phyloP scores from a whole-genome alignment of 2,888 invertebrate genomes.

The Salpingus planirostris region DNA sequence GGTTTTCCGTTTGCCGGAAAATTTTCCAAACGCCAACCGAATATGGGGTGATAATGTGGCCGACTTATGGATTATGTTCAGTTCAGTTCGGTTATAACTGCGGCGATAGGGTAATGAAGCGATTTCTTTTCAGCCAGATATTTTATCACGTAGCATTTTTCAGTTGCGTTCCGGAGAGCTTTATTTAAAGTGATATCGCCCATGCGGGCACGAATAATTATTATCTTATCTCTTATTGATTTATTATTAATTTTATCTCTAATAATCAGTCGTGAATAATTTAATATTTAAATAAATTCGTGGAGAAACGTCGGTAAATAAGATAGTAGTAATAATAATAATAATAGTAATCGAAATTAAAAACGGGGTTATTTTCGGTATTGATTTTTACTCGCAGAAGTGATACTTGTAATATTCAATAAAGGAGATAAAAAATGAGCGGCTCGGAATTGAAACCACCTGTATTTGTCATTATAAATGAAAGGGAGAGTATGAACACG shows the following conservation, averaged over 20 bases:
- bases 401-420: conserved; percentile 25
- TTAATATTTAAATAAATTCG: conserved; percentile 30
- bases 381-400: conserved; percentile 21
- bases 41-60: too few species aligned
- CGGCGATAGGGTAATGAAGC: too few species aligned
- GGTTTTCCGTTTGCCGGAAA: too few species aligned
- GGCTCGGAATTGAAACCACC: conserved; percentile 20
- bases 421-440: conserved; percentile 20
- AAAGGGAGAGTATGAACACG: conserved; percentile 13
- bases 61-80: too few species aligned
- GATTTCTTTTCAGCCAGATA: too few species aligned
- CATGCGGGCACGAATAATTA: too few species aligned
- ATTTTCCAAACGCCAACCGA: too few species aligned
- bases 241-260: conserved; percentile 32
- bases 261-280: conserved; percentile 28
- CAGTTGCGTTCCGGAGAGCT: too few species aligned
- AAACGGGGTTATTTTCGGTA: conserved; percentile 14
- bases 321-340: conserved; percentile 21
- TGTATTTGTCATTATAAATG: conserved; percentile 25
- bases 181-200: conserved; percentile 15
- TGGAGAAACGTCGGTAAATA: conserved; percentile 23
- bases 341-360: conserved; percentile 22
- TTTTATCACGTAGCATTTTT: too few species aligned
- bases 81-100: too few species aligned
- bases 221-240: conserved; percentile 28